phyloP scores from a whole-genome alignment of 1,140 invertebrate species.

The Agrypnia vestita region DNA sequence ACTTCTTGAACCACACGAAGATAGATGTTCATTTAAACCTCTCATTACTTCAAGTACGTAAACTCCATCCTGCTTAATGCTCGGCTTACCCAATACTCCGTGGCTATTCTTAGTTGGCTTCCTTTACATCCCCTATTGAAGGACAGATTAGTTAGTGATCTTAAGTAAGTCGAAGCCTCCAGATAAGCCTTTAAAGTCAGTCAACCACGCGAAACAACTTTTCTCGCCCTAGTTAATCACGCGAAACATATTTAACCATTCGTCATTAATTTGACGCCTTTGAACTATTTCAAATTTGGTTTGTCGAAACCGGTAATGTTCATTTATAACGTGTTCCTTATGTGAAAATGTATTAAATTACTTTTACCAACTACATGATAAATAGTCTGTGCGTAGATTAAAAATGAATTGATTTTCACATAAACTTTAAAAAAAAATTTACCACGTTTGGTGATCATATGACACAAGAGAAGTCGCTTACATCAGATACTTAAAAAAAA shows the following conservation, averaged over 20 bases:
- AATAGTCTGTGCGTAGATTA: too few relatives aligned
- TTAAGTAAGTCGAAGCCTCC: conserved; percentile 11
- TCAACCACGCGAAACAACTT: conserved; percentile 21
- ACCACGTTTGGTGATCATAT: too few relatives aligned
- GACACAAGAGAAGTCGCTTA: too few relatives aligned
- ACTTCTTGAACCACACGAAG: neutral
- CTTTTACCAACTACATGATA: too few relatives aligned
- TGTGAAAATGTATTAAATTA: too few relatives aligned
- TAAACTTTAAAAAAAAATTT: too few relatives aligned
- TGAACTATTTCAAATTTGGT: neutral
- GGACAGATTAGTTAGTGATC: conserved; percentile 18
- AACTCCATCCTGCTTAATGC: neutral
- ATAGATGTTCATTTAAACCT: neutral
- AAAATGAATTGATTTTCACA: too few relatives aligned
- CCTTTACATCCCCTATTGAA: neutral
- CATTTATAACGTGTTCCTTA: too few relatives aligned
- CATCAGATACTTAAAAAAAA: too few relatives aligned
- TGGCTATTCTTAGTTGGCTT: neutral
- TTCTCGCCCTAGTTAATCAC: neutral
- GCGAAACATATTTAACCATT: neutral
- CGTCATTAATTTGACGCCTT: neutral
- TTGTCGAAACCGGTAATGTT: too few relatives aligned
- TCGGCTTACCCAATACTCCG: conserved; percentile 16
- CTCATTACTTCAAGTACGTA: conserved; percentile 3
- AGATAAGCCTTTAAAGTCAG: conserved; percentile 30